Percentiles rank a stretch among this genome's conserved stretches.
Evolutionary conservation across 2,797 vertebrate species (phyloP).

Genomic region (Tauraco hartlaubi): DNA sequence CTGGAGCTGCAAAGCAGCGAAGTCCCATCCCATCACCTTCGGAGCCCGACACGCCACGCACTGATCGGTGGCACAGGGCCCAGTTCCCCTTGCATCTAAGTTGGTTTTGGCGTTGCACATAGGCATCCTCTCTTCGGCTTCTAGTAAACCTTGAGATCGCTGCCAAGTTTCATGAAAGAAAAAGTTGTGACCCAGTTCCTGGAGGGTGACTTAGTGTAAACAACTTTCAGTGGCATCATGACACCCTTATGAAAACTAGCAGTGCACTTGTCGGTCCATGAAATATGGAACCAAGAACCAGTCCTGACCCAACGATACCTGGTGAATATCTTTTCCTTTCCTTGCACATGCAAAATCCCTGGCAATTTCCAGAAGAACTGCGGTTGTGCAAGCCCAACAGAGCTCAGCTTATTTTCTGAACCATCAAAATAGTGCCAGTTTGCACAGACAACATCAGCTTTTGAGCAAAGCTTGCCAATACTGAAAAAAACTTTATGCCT

Average conservation of each 20-base stretch:
- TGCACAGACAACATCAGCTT: not conserved
- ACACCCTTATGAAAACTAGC: conserved; percentile 33
- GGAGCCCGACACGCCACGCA: not conserved
- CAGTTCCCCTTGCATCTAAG: conserved; percentile 12
- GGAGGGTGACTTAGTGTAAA: conserved; percentile 40
- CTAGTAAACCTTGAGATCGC: conserved; percentile 9
- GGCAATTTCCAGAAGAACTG: not conserved
- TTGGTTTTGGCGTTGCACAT: conserved; percentile 41
- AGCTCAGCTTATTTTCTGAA: conserved; percentile 17
- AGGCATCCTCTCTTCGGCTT: conserved; percentile 47
- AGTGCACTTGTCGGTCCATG: not conserved
- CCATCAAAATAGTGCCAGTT: not conserved
- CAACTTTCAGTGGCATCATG: conserved; percentile 26
- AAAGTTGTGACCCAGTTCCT: conserved; percentile 64
- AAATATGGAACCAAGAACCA: not conserved
- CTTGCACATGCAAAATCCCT: not conserved
- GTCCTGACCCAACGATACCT: not conserved
- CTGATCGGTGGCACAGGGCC: not conserved
- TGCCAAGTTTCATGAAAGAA: conserved; percentile 59
- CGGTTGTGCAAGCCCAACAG: conserved; percentile 26
- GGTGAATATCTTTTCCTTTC: not conserved
- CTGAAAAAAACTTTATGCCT: not conserved
- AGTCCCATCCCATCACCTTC: not conserved
- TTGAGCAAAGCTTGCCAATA: conserved; percentile 12
- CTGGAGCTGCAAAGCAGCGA: not conserved